Evolutionary conservation across 2,797 vertebrate species (phyloP), one percentile per base, ranked within the genome.

Genomic region (Syngnathus acus): DNA sequence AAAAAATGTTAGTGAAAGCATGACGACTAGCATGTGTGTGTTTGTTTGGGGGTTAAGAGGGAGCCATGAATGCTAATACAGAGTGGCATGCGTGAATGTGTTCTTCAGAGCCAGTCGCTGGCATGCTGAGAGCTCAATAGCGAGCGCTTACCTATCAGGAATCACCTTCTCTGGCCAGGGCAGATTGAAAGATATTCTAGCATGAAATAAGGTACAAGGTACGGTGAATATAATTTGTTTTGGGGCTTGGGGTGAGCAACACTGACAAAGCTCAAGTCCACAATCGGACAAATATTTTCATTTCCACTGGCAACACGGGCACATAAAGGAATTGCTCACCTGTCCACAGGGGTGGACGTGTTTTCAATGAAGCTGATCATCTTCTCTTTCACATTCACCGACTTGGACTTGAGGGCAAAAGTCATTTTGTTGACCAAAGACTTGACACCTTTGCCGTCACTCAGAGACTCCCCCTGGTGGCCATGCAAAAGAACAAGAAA

Each of bases 361-460:
- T 99, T 99, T 90, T 99, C 97, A 68, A 99, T 99, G 82, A 99
- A 99, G 89, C 94, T 99, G 84, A 99, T 99, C 83, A 99, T 94
- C 89, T 97, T 98, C 89, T 99, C 96, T 82, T 95, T 98, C 32
- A 98, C 96, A 4, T 98, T 99, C 51, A 98, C 97, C 0, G 96
- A 98, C 85, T 94, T 98, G 57, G 95, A 98, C 88, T 96, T 99
- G 64, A 98, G 90, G 73, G 95, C 97, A 88, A 98, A 97, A 0
- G 97, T 98, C 96, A 99, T 99, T 89, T 99, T 99, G 89, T 95
- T 98, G 83, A 98, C 92, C 59, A 99, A 84, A 23, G 96, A 99
- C 83, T 99, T 99, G 74, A 99, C 93, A 2, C 97, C 94, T 92
- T 95, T 95, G 51, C 93, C 89, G 80, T 99, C 96, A 71, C 92